Base-by-base conservation (phyloP, 1,140 invertebrate genomes). In the Dendrolimus kikuchii region DNA sequence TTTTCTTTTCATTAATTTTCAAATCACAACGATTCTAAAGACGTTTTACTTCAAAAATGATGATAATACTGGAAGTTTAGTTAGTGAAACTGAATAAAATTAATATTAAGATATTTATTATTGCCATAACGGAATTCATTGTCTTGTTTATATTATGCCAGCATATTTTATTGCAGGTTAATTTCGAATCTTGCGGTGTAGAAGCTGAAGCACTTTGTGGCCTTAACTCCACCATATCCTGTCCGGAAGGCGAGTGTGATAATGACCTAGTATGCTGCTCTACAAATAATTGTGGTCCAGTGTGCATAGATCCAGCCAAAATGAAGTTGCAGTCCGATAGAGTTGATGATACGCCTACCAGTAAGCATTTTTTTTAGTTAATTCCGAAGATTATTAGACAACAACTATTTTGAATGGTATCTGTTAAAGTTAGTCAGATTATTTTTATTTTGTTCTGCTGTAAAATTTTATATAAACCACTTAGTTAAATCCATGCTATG, bases 301-400 rank as follows among this genome's bases (percentile, higher is more conserved):
- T 88, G 0, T 88, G 87, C 55, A 68, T 82, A 0, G 82, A 86
- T 55, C 55, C 77, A 2, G 79, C 75, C n/a, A 86, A 87, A 55
- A 68, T 79, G 58, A 61, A 74, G 4, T 60, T 79, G 5, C 74
- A 81, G 51, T 64, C 69, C 9, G 80, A 80, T 38, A 60, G 79
- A 42, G 67, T 83, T 4, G 88, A 89, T 56, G 83, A 87, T 37
- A 90, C 86, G 36, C 90, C 91, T 51, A 91, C 91, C 5, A 93
- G 92, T 93, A 84, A 87, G 89, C 86, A n/a, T 40, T 4, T 42
- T 5, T 23, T 45, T 4, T 23, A 23, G 23, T 23, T 23, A 23
- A 3, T 23, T 23, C 23, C 23, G 23, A 23, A 23, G 23, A 23
- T 2, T 23, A 3, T 23, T 23, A 23, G 23, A 23, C n/a, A 23